Base-by-base conservation (phyloP, 2,113 vertebrate genomes). In the Microtus richardsoni region DNA sequence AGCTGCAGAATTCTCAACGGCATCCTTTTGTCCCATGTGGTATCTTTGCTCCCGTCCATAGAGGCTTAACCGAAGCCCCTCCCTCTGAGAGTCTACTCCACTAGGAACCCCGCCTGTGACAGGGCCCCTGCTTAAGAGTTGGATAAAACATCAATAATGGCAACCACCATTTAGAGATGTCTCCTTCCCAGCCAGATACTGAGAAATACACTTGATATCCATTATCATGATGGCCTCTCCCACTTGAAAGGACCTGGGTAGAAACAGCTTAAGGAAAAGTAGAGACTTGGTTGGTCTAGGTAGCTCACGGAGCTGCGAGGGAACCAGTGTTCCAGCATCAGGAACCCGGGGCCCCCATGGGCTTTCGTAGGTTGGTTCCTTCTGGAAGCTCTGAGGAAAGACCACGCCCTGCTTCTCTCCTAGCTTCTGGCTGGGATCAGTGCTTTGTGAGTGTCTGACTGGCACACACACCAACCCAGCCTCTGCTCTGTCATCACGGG, bases 341-440 rank as follows among this genome's bases (percentile, higher is more conserved):
- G 2, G 85, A 47, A 49, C 14, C 60, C 0, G 0, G 0, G 11
- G n/a, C 33, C 1, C 82, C 33, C 58, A 7, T 6, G 0, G 5
- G 58, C 39, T n/a, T 39, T 3, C 22, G 41, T 39, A 6, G 12
- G 4, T 1, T 10, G 11, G 28, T 3, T 64, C 22, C 54, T n/a
- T 24, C 52, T 8, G 58, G 70, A 74, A 77, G 75, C 39, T 71
- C 74, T 13, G 47, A 60, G 71, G 33, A n/a, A 30, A 26, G 9
- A 6, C 7, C 8, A 91, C 6, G 30, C 14, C 0, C 21, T 13
- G 3, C 47, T 41, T 60, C 78, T 44, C 17, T 68, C 16, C 60
- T 10, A 0, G 60, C n/a, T 44, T 28, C 30, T 0, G 16, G 75
- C 2, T 7, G 8, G 21, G 8, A 0, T 30, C 7, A 49, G 68